Percentiles rank a stretch among this genome's conserved stretches.
Evolutionary conservation across 2,113 vertebrate species (phyloP).

Genomic region (Diglossa brunneiventris): DNA sequence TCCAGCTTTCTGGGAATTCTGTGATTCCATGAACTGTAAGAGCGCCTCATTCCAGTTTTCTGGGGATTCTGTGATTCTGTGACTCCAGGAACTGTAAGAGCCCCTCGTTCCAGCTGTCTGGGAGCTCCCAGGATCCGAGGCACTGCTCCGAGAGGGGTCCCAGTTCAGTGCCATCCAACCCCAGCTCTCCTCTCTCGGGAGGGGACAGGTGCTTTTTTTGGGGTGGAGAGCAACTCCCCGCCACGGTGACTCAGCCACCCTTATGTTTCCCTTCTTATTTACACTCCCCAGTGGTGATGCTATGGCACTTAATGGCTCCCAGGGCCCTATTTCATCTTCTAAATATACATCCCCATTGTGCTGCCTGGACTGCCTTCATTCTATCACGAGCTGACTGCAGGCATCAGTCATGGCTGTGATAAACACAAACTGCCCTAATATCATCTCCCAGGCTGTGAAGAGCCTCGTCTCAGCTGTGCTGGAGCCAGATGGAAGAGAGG

Average conservation of each 20-base stretch:
- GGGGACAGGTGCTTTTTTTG: background rate
- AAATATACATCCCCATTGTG: background rate
- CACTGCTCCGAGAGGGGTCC: rapidly evolving
- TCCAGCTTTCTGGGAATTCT: background rate
- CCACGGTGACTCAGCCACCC: background rate
- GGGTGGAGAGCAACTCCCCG: background rate
- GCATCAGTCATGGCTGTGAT: background rate
- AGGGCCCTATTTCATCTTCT: background rate
- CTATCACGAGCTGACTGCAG: background rate
- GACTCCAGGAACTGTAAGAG: no score
- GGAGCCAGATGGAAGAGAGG: slow-evolving; percentile 33
- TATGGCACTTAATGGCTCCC: background rate
- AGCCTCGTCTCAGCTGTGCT: background rate
- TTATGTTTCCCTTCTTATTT: background rate
- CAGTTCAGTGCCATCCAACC: background rate
- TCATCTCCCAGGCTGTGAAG: background rate
- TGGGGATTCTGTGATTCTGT: no score
- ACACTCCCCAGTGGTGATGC: background rate
- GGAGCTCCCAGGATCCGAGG: background rate
- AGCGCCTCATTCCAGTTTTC: no score
- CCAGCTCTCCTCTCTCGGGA: background rate
- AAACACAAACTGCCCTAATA: background rate
- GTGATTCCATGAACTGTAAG: no score
- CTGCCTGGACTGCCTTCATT: background rate
- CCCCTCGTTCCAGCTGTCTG: background rate